These are phyloP conservation scores for Pomatostomus ruficeps DNA, from an alignment of 2,113 vertebrate genomes.

Conservation along the genomic window DNA sequence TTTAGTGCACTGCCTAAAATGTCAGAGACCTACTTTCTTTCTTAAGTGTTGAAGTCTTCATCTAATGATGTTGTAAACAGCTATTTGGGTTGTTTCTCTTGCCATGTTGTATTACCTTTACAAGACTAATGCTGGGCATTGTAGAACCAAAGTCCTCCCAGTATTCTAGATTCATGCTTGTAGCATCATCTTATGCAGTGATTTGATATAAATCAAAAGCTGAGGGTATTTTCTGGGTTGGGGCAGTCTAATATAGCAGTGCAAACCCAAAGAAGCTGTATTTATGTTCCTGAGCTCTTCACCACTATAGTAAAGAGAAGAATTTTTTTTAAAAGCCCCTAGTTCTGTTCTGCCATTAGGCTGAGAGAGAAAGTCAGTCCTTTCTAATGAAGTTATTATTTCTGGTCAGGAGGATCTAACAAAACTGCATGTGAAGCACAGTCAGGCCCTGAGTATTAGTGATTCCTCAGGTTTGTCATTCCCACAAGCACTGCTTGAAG, in stretches of 20 bases:
- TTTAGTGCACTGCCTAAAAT: neutral
- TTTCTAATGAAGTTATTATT: neutral
- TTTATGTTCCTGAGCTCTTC: neutral
- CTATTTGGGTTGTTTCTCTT: neutral
- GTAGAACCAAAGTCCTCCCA: fast-evolving
- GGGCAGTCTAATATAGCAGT: neutral
- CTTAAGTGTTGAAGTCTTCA: neutral
- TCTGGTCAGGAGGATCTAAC: conserved; percentile 35
- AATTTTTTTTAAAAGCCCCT: neutral
- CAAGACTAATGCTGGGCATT: neutral
- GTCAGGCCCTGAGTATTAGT: neutral
- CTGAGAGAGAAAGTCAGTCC: neutral
- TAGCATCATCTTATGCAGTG: neutral
- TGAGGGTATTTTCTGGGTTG: neutral
- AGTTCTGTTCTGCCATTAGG: neutral
- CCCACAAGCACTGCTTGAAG: conserved; percentile 78
- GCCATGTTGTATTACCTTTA: neutral
- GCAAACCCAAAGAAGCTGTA: neutral
- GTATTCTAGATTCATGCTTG: neutral
- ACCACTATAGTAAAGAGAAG: neutral
- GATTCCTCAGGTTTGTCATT: conserved; percentile 49
- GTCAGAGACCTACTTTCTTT: neutral
- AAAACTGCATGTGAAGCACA: neutral
- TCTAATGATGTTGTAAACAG: neutral
- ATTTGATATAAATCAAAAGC: neutral